Base-by-base conservation (phyloP, 1,140 invertebrate species). In the Ceratosolen solmsi region DNA sequence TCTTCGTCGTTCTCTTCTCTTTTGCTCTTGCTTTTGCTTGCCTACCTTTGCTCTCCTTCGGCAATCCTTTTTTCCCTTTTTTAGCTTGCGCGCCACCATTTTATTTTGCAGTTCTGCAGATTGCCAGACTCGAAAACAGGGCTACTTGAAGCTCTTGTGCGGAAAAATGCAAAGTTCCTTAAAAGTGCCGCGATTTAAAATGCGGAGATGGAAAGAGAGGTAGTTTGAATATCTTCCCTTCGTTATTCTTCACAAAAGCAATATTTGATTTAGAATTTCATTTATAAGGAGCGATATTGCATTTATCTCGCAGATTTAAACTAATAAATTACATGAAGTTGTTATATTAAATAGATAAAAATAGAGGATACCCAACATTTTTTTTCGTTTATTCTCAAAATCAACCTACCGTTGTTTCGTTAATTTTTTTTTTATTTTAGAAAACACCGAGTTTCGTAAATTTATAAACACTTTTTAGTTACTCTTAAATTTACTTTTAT, bases 91-190 rank as follows among this genome's bases (percentile, higher is more conserved):
- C 41, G 8, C 15, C 58, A 20, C 51, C 78, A 46, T 72, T 60
- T 58, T 79, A 72, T 72, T 81, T 75, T 81, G 49, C 33, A 76
- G 46, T 76, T 81, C 63, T 81, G 60, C 33, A 76, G 73, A 76
- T 81, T 81, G 79, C 54, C 25, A 33, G 27, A 49, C 58, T 38
- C 22, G n/a, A 49, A 36, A 25, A 33, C 17, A 30, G 4, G 46
- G 17, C 4, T 63, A 27, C 11, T 11, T 46, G 46, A 51, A 38
- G 75, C 76, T 81, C 36, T 71, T 58, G 56, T 33, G 72, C 30
- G 72, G 72, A 80, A 72, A 77, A 83, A 70, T 79, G 73, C 77
- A 75, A 83, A 76, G 51, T 80, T 78, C 70, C 27, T 65, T 70
- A 49, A 54, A 83, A 79, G 36, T 71, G 33, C 63, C n/a, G 49